Base-by-base conservation (phyloP, 2,888 invertebrate genomes). In the Zygothrica quintamaculata region DNA sequence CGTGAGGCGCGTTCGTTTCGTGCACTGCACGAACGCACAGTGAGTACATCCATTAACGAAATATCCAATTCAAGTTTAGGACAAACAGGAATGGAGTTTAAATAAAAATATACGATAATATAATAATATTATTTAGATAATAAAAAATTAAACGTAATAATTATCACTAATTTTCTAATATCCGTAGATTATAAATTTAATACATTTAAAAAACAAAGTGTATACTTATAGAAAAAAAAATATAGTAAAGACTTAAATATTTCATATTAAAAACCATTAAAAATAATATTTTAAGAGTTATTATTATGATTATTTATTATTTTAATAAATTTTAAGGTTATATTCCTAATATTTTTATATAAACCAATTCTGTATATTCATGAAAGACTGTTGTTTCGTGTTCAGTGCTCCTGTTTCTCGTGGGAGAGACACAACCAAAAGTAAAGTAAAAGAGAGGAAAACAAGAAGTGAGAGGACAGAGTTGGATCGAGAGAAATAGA, bases 1-100 rank as follows among this genome's bases (percentile, higher is more conserved):
- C 84, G 77, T 70, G 75, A 72, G 62, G 52, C 75, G 81, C 57
- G 65, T 64, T 78, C 78, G 82, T 62, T 55, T 71, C 71, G 70
- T 71, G 74, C 59, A 53, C 69, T 70, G 75, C 75, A 74, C 74
- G 74, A 72, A 73, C 34, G 50, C 61, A 61, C 61, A 65, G 70
- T 61, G 60, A 55, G 51, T 66, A 58, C 66, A 39, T 34, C 34
- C 42, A 46, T 26, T 56, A 29, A 29, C 29, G 29, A 29, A 29
- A 29, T 3, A 29, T 7, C 29, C 29, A 29, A 29, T 29, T 9
- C 29, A 29, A 29, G 29, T 29, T 29, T 29, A 22, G 18, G 18
- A 2, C 18, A 22, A 22, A 22, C 18, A 22, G 18, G 18, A 22
- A 22, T 22, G 3, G 18, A 5, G 18, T 22, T 22, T 22, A 22